Percentiles rank a stretch among this genome's conserved stretches.
phyloP scores from a whole-genome alignment of 1,140 invertebrate genomes.

The Myzus persicae region DNA sequence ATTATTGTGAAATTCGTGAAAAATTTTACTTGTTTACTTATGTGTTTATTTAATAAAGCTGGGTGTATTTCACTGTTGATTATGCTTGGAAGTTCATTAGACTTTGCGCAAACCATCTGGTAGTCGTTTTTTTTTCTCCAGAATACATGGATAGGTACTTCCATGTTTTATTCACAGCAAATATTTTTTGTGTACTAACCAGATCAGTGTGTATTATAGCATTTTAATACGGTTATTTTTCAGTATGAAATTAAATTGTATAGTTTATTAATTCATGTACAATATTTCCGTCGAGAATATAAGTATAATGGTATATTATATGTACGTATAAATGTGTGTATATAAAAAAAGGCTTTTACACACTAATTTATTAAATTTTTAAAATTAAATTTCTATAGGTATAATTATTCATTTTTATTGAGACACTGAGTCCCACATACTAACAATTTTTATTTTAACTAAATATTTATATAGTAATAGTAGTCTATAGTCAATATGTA shows the following conservation, averaged over 20 bases:
- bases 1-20: neutral
- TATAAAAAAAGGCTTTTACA: neutral
- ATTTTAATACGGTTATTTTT: neutral
- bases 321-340: neutral
- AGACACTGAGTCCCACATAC: neutral
- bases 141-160: neutral
- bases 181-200: neutral
- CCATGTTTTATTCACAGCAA: neutral
- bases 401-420: too few relatives aligned
- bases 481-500: too few relatives aligned
- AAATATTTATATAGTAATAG: neutral
- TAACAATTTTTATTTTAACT: neutral
- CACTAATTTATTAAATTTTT: neutral
- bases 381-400: too few relatives aligned
- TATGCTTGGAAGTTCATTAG: constrained; percentile 21
- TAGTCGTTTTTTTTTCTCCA: neutral
- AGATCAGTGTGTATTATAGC: neutral
- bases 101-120: neutral
- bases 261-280: neutral
- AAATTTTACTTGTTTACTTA: constrained; percentile 10
- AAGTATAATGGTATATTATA: neutral
- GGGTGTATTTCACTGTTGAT: neutral
- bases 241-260: neutral
- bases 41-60: neutral
- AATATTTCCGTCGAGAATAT: neutral